phyloP scores from a whole-genome alignment of 1,140 invertebrate genomes.

The Papilio machaon region DNA sequence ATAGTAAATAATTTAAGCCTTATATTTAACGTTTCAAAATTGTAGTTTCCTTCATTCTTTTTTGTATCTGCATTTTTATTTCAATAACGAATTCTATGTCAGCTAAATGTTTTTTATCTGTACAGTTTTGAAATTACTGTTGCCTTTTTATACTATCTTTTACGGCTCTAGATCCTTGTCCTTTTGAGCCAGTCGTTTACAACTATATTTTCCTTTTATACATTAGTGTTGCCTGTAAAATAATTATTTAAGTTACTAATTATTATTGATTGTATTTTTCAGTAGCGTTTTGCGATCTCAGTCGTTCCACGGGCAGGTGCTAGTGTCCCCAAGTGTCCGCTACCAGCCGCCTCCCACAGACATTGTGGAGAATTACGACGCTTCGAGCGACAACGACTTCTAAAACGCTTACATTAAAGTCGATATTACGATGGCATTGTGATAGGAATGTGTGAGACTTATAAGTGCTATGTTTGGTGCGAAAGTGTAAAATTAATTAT shows the following conservation, averaged over 20 bases:
- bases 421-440: conserved; percentile 42
- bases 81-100: neutral
- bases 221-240: neutral
- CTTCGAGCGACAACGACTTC: conserved; percentile 81
- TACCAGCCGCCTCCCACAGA: conserved; percentile 59
- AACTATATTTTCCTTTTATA: too few species aligned
- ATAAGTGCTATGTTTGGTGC: neutral
- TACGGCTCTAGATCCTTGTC: neutral
- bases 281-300: conserved; percentile 83
- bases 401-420: conserved; percentile 47
- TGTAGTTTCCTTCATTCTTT: neutral
- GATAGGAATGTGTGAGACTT: conserved; percentile 35
- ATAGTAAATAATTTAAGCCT: neutral
- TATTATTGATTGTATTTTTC: conserved; percentile 44
- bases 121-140: conserved; percentile 27
- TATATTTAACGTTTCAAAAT: neutral
- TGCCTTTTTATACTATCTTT: conserved; percentile 13
- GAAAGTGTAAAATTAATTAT: neutral
- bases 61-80: neutral
- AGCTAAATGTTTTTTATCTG: conserved; percentile 11
- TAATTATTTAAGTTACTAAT: neutral
- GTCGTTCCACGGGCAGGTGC: conserved; percentile 82
- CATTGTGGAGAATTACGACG: conserved; percentile 71
- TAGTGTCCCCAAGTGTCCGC: conserved; percentile 58
- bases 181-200: neutral